Base-by-base conservation (phyloP, 1,140 invertebrate genomes). In the Leptinotarsa defecta region DNA sequence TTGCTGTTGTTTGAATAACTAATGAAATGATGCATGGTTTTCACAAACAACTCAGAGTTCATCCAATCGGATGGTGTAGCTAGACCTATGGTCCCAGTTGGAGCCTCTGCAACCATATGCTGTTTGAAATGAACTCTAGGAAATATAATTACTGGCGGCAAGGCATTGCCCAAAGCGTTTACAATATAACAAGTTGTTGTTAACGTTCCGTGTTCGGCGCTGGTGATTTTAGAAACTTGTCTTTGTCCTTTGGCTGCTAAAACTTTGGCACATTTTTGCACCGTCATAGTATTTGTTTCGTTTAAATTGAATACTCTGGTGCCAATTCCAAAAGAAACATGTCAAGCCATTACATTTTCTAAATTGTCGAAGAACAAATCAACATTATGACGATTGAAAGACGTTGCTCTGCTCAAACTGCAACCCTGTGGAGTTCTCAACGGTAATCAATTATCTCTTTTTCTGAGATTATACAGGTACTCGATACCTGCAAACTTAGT, bases 1-100 rank as follows among this genome's bases (percentile, higher is more conserved):
- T 69, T 74, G 3, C 84, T 80, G 63, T 78, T 71, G 57, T 77
- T 78, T 34, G 27, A 13, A 80, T 78, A 75, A 24, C 81, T 80
- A 19, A 86, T 80, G 68, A 87, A 87, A 80, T 88, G 87, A 72
- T 86, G 76, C 78, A 89, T 80, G 22, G 87, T 87, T 81, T 86
- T 80, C 48, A 85, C 78, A 75, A 86, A 88, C 34, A 87, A 81
- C 24, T 81, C 71, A 62, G 77, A 78, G 76, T 84, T 89, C 85
- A 88, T 85, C 83, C 86, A 88, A 64, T 81, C 86, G 61, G 84
- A 82, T 24, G 83, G 81, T n/a, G 79, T 75, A 13, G 84, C 84
- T 4, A 84, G 84, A 19, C 84, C 87, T 48, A 84, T 74, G 17
- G 86, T 82, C 19, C 84, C 85, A 67, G 84, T 74, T 62, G 86